Percentiles rank a stretch among this genome's conserved stretches.
Conservation (phyloP, 2,113 vertebrate species). For the Ailurus styani region DNA sequence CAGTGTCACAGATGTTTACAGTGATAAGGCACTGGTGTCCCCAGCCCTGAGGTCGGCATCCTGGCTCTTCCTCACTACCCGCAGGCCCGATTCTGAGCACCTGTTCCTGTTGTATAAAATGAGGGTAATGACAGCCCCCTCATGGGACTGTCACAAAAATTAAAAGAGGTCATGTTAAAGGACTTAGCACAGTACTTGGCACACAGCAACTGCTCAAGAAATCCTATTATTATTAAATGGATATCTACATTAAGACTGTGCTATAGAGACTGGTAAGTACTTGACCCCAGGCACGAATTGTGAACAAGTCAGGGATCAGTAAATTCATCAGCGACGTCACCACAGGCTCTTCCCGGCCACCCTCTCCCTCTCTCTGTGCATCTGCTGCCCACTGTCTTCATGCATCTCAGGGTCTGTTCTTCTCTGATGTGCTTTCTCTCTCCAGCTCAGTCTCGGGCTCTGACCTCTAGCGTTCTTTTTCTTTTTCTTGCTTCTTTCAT, state of each 20-base stretch:
- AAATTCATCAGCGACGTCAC: background rate
- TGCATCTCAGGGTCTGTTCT: background rate
- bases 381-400: background rate
- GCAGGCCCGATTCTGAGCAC: background rate
- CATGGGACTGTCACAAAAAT: background rate
- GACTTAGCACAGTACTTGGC: background rate
- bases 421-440: background rate
- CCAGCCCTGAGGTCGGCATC: background rate
- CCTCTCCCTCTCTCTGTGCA: background rate
- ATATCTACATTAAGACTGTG: background rate
- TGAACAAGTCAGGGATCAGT: background rate
- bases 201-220: background rate
- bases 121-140: background rate
- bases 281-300: background rate
- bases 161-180: background rate
- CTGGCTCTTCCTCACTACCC: background rate
- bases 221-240: background rate
- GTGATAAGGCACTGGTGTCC: background rate
- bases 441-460: background rate
- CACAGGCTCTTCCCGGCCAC: accelerated
- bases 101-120: background rate
- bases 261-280: background rate
- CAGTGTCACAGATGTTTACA: background rate
- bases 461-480: background rate
- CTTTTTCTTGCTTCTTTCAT: background rate